Conservation (phyloP, 2,797 vertebrate genomes). For the Hirundo rustica region DNA sequence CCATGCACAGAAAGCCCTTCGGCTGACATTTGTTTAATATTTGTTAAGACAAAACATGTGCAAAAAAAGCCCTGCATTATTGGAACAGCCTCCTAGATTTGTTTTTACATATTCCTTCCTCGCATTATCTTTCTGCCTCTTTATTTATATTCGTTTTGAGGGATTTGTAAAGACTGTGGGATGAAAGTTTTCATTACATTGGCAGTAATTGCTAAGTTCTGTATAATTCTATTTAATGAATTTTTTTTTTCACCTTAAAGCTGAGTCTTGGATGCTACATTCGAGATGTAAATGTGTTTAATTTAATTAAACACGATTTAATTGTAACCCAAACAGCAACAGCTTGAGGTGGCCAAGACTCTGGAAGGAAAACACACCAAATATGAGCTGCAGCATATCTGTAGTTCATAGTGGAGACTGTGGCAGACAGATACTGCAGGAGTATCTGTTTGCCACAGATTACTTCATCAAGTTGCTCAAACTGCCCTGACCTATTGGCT, state of each 20-base stretch:
- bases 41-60: neutral
- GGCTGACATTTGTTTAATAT: constrained; percentile 2
- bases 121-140: neutral
- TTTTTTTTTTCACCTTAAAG: neutral
- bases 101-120: constrained; percentile 14
- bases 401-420: neutral
- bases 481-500: neutral
- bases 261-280: neutral
- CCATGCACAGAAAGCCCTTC: neutral
- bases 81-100: neutral
- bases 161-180: neutral
- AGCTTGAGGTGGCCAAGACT: rapidly evolving
- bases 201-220: neutral
- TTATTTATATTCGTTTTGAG: neutral
- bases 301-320: neutral
- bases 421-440: neutral
- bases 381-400: rapidly evolving
- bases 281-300: neutral
- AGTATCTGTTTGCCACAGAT: too few relatives aligned
- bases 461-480: neutral
- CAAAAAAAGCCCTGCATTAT: neutral
- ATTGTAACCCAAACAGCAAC: neutral
- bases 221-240: neutral
- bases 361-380: neutral
- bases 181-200: neutral